Base-by-base conservation (phyloP, 2,797 vertebrate genomes). In the Streptopelia turtur region DNA sequence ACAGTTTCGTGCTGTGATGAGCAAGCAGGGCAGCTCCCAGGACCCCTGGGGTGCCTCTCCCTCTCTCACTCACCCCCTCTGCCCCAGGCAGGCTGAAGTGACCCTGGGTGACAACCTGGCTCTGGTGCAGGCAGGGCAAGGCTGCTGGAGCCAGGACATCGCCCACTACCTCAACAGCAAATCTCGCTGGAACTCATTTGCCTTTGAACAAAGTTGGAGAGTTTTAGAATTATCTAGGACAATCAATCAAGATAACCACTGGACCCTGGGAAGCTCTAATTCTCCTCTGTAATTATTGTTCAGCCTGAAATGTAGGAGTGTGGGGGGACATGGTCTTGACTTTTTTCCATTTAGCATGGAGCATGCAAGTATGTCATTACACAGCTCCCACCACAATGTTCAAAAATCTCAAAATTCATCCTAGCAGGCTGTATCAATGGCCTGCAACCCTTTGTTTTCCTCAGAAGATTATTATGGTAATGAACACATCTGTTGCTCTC, bases 51-150 rank as follows among this genome's bases (percentile, higher is more conserved):
- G 24, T 31, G 23, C 17, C 30, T 63, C 5, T 83, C 37, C 50
- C 2, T 1, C 30, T 53, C 31, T 2, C 1, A 4, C 60, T 83
- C 8, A 15, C 10, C 10, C 9, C 9, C 12, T 33, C 21, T 52
- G 8, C 14, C 30, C 45, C 31, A n/a, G 30, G 59, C 53, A 53
- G 30, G 53, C 15, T 59, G 45, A 59, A 59, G 8, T 49, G 37
- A 59, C 39, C 20, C 16, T 59, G 6, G 9, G 28, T 74, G 74
- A 35, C 71, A 76, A 27, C 11, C 30, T 53, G 78, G 45, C 78
- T 76, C 43, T 5, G 1, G 11, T 21, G 50, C 39, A 89, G 50
- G 41, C 2, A 3, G 39, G 20, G 20, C 27, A 66, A 78, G 31
- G 57, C 52, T 79, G 28, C 59, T 65, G 37, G 27, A 93, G 16